Evolutionary conservation across 37 sponge, comb jelly and placozoan genomes (phyloP), one percentile per base, ranked within the genome.

Genomic region (Hexactinellida sp.): DNA sequence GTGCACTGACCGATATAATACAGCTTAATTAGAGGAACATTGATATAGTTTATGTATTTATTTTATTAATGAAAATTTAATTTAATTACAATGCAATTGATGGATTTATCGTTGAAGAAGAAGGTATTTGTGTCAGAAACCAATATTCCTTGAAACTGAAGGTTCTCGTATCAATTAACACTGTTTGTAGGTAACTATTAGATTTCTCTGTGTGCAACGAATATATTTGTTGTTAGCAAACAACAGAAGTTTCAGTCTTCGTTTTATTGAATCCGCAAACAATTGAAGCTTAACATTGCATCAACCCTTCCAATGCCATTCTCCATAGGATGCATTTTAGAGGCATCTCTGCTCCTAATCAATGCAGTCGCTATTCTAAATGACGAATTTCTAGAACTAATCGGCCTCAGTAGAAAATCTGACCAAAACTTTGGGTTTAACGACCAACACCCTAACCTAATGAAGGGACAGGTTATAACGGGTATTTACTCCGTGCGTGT

Each of bases 331-430:
- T 63, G 76, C 34, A 63, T 63, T 63, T n/a, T 63, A 25, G 76
- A 63, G 13, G 76, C 76, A 63, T 63, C 76, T 63, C 76, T 63
- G 76, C 76, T 63, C 3, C 30, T 63, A 63, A 63, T 63, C 76
- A 63, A 63, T n/a, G 76, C 76, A 21, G 76, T 63, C 3, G 76
- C 76, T 63, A 63, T 63, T 63, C 76, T 63, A 7, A 63, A 63
- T n/a, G 76, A 63, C 13, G 28, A 63, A n/a, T 63, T 63, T 23
- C 76, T 63, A 32, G 76, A 63, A 28, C 25, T 5, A 28, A n/a
- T 63, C 13, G 76, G 76, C 3, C 30, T 63, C 19, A 63, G 76
- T n/a, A 63, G 76, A n/a, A 63, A 63, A 63, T 63, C 76, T 10
- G 76, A 63, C 13, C 76, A 63, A n/a, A 63, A 63, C 30, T 63